These are phyloP conservation scores for Heliothis subflexa DNA, from an alignment of 1,140 invertebrate genomes.

Conservation along the genomic window DNA sequence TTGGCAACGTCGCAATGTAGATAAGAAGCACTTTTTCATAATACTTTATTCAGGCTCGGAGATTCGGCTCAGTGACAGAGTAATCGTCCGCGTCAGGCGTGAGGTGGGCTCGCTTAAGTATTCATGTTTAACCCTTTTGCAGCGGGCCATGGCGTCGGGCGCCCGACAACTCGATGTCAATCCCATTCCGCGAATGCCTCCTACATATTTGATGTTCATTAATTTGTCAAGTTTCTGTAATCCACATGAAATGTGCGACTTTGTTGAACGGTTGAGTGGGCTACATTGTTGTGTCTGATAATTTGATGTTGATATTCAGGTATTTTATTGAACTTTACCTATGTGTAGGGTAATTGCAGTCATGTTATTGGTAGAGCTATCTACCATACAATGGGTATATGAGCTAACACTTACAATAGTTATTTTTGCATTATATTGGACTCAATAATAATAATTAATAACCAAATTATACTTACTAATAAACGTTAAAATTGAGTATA, in stretches of 20 bases:
- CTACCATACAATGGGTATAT: too few species aligned
- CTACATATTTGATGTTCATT: constrained; percentile 83
- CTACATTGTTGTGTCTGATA: constrained; percentile 29
- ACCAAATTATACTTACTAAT: too few species aligned
- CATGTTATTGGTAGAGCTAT: too few species aligned
- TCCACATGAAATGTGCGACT: constrained; percentile 33
- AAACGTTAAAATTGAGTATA: too few species aligned
- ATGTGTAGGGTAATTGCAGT: too few species aligned
- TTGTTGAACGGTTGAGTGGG: constrained; percentile 33
- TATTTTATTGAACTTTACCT: background rate
- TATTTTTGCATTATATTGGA: too few species aligned
- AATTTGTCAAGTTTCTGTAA: constrained; percentile 75
- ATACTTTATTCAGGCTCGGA: constrained; percentile 84
- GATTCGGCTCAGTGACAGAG: constrained; percentile 82
- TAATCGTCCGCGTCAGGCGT: constrained; percentile 80
- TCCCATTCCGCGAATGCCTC: constrained; percentile 68
- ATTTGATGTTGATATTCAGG: background rate
- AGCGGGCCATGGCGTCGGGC: constrained; percentile 59
- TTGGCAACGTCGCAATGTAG: constrained; percentile 60
- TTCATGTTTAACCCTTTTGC: constrained; percentile 84
- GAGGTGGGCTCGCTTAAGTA: constrained; percentile 79
- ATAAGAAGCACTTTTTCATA: constrained; percentile 84
- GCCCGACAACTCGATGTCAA: constrained; percentile 80
- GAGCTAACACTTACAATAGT: too few species aligned
- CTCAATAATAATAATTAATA: too few species aligned